phyloP scores from a whole-genome alignment of 2,113 vertebrate species.

The Prunella himalayana region DNA sequence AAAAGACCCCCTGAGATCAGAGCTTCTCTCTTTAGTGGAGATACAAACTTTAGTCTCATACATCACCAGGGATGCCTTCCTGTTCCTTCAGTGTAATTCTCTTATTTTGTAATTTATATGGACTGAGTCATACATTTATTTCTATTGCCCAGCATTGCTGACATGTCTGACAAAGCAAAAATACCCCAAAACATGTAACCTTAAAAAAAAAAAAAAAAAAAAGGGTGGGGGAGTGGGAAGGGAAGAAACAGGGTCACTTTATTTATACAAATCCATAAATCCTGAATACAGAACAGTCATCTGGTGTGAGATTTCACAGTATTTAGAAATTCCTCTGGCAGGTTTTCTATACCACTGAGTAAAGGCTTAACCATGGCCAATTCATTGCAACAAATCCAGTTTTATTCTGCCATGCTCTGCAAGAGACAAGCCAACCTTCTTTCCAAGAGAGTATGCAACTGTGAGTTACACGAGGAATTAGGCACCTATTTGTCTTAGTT shows the following conservation, averaged over 20 bases:
- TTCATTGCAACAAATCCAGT: background rate
- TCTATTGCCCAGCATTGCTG: background rate
- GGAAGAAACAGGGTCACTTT: background rate
- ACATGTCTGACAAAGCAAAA: background rate
- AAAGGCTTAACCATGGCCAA: background rate
- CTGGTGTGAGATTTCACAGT: background rate
- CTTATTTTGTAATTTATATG: background rate
- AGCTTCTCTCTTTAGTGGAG: background rate
- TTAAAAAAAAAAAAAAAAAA: too few species aligned
- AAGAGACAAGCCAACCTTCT: background rate
- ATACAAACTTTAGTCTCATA: background rate
- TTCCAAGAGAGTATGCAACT: background rate
- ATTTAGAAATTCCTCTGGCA: background rate
- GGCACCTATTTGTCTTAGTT: background rate
- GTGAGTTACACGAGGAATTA: background rate
- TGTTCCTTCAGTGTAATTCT: background rate
- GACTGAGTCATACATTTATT: background rate
- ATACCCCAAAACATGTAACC: background rate
- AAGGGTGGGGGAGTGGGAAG: accelerated
- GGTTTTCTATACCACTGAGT: background rate
- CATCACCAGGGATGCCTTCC: background rate
- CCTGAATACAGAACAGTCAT: background rate
- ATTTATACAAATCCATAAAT: background rate
- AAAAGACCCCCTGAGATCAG: background rate
- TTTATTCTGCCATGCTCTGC: background rate